These are phyloP conservation scores for Trichonephila inaurata DNA, from an alignment of 1,140 invertebrate species.

Conservation along the genomic window DNA sequence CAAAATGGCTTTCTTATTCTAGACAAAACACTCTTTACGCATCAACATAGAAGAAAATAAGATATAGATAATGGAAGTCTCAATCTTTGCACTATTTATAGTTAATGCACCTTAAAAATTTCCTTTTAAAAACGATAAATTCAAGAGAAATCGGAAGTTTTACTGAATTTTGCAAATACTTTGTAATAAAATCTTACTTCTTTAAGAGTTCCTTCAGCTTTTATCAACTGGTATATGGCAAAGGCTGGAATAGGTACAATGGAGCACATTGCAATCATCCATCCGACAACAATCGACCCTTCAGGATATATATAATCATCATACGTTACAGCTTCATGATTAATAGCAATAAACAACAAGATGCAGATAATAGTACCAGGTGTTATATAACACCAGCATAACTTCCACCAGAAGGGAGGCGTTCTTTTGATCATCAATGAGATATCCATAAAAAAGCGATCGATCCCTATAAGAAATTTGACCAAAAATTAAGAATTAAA, in stretches of 20 bases:
- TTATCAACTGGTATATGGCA: constrained; percentile 48
- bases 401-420: constrained; percentile 72
- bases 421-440: constrained; percentile 70
- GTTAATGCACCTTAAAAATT: neutral
- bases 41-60: no score
- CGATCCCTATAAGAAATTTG: constrained; percentile 49
- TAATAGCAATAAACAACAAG: constrained; percentile 63
- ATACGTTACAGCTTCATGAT: constrained; percentile 75
- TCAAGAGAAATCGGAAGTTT: neutral
- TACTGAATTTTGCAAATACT: neutral
- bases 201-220: constrained; percentile 69
- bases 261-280: constrained; percentile 84
- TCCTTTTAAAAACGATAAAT: neutral
- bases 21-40: no score
- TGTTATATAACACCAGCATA: constrained; percentile 77
- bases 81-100: no score
- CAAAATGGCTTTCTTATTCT: no score
- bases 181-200: constrained; percentile 32
- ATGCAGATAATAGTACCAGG: constrained; percentile 66
- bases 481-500: no score
- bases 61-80: no score
- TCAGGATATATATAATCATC: constrained; percentile 84
- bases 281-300: constrained; percentile 89
- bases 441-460: constrained; percentile 76
- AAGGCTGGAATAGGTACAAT: constrained; percentile 73